Base-by-base conservation (phyloP, 2,797 vertebrate genomes). In the Gadopsis bispinosus region DNA sequence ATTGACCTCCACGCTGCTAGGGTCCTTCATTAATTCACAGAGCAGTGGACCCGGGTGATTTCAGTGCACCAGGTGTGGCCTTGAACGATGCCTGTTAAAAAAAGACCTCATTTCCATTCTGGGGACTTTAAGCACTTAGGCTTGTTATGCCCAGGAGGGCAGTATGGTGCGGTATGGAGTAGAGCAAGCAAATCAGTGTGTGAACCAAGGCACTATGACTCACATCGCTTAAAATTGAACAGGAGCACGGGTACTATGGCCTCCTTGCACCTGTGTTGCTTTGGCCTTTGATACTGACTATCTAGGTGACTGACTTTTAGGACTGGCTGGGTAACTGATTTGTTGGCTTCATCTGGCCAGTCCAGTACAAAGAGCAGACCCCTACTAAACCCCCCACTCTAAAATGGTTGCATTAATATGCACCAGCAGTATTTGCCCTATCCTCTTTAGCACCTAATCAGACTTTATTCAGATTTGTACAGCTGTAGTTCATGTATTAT, bases 401-500 rank as follows among this genome's bases (percentile, higher is more conserved):
- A 80, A 90, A 92, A 91, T 78, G 84, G 77, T 71, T 73, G 79
- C 84, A 94, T 94, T 95, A 92, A 92, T 91, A 94, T 94, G 92
- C 92, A 87, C 81, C 74, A 73, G 82, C 80, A 73, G 89, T 90
- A 77, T 90, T 87, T 90, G 73, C 78, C 84, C 86, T 81, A 80
- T 89, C 90, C 91, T 92, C 92, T 94, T 94, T 93, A 94, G 91
- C 89, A 88, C 91, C 88, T 94, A 94, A 95, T 95, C 93, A 94
- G 89, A 86, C 88, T 89, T 92, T 93, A 92, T 94, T 94, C 93
- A 92, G 91, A 93, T 94, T 91, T 93, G 91, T 91, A 91, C 95
- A 95, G 93, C 93, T 94, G 94, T 93, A 93, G 75, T 93, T 95
- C 92, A 95, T 96, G 93, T 94, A 93, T 95, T 95, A 95, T 95